These are phyloP conservation scores for Cepaea hortensis DNA, from an alignment of 2,888 invertebrate genomes.

Conservation along the genomic window DNA sequence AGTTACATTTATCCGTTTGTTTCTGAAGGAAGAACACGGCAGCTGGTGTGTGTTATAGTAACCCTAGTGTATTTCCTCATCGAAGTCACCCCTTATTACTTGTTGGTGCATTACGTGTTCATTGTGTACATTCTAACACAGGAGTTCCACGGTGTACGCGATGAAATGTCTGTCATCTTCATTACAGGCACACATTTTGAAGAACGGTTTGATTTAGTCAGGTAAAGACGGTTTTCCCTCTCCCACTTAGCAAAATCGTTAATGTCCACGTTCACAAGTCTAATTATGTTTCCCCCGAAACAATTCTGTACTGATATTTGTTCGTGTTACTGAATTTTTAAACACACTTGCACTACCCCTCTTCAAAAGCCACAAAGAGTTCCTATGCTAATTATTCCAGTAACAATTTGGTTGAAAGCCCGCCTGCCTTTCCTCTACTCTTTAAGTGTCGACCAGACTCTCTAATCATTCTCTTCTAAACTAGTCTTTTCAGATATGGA, in stretches of 20 bases:
- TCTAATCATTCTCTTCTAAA: no score
- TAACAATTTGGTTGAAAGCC: no score
- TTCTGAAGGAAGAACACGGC: neutral
- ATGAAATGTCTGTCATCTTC: neutral
- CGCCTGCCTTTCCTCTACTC: no score
- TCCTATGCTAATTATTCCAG: no score
- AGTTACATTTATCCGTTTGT: neutral
- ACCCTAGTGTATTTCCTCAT: neutral
- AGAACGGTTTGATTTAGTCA: constrained; percentile 1
- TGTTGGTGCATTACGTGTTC: constrained; percentile 1
- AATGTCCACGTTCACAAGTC: no score
- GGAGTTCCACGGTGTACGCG: neutral
- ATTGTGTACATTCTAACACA: constrained; percentile 8
- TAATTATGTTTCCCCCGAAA: no score
- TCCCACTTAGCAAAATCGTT: neutral
- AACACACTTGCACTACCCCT: no score
- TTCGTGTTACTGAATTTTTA: no score
- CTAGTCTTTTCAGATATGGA: no score
- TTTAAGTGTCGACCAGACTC: no score
- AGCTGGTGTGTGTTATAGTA: neutral
- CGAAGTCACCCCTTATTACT: neutral
- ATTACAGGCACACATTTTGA: neutral
- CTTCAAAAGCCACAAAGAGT: no score
- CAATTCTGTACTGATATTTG: no score
- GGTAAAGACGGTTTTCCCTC: neutral